Evolutionary conservation across 1,140 invertebrate genomes (phyloP), one percentile per base, ranked within the genome.

Genomic region (Drosophila parabipectinata): DNA sequence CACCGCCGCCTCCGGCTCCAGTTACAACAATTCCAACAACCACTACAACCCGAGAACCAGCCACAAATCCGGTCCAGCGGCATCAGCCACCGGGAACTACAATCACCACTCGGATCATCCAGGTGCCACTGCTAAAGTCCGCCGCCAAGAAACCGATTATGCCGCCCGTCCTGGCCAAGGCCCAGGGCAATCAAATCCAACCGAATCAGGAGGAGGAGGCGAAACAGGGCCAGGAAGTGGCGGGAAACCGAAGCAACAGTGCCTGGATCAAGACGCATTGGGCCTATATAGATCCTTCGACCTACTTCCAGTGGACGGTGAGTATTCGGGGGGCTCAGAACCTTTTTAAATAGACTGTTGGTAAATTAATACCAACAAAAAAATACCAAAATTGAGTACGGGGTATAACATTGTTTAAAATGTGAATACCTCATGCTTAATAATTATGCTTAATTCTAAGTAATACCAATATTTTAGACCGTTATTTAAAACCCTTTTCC

Each of bases 231-330:
- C 32, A 54, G 30, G 61, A 67, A 18, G 39, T 3, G 21, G 15
- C 21, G 5, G 54, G 77, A 41, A 78, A 69, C 10, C 72, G 63
- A 21, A 83, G 72, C 57, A 77, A 90, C 64, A 41, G 79, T 68
- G 71, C 90, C 80, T 87, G 91, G 91, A 91, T 91, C 37, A 80
- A 83, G 12, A 85, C 80, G 18, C 81, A 90, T 59, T 95, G 94
- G 94, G 93, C 94, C 39, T 95, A 94, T 78, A 92, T 93, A 44
- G 94, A 95, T 88, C 92, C 93, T n/a, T 94, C 94, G 4, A 93
- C 94, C 30, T 94, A 94, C 78, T 94, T 94, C 75, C 94, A 94
- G 85, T 95, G 94, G 94, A 93, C 93, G 90, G 94, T 95, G 82
- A 93, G 93, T 77, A 7, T 6, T 41, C 2, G 21, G 7, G 10